Evolutionary conservation across 1,140 invertebrate genomes (phyloP), one percentile per base, ranked within the genome.

Genomic region (Chelonus insularis): DNA sequence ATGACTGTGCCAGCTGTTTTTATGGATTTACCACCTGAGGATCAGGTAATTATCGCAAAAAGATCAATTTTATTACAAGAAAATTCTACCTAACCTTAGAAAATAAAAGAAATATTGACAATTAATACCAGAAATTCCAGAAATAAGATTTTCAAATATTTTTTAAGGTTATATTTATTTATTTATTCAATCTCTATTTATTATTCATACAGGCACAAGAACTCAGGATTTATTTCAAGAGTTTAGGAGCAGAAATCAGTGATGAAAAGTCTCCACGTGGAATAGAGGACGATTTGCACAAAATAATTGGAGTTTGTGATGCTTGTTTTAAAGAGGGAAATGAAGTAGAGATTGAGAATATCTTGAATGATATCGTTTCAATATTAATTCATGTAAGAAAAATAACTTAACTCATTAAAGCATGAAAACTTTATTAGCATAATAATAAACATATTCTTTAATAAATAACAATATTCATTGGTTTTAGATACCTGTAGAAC

Each of bases 231-330:
- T 96, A 94, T 82, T 91, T 97, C 66, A 96, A 96, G 80, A 88
- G 88, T 63, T 83, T 96, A 14, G 95, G 95, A 25, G 95, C 94
- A 21, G 92, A 95, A 83, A 93, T 97, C 67, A 92, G 93, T 1
- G 91, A 93, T 72, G 93, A 96, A 74, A 93, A 93, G 72, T 91
- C 91, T 5, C 85, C 88, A 1, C 94, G 94, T 82, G 94, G 93
- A 7, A 90, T 96, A 67, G 91, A 95, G 77, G 92, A 95, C 86
- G 94, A 97, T 84, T 83, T 97, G 58, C 91, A 95, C 74, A 94
- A 97, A 80, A 95, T 97, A 65, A 95, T 97, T 72, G 91, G 92
- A 54, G 94, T 95, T 5, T 96, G 93, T 76, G 93, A 96, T 78
- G 86, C 91, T 43, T 95, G 92, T 77, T 96, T 96, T 77, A 92